Conservation (phyloP, 2,888 invertebrate species). For the Tipula unca region DNA sequence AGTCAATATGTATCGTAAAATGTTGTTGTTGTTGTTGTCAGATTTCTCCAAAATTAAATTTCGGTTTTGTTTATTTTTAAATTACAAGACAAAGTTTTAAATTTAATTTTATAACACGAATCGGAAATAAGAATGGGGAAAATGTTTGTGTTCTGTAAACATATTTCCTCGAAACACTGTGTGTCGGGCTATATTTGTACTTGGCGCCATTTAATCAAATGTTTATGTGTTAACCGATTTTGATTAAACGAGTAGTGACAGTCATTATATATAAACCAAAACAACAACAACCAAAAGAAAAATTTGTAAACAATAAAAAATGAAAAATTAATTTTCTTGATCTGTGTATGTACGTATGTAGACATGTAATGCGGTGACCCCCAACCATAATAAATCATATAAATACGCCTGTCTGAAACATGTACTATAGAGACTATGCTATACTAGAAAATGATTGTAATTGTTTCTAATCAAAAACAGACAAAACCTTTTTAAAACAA, state of each 20-base stretch:
- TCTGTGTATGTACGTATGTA: neutral
- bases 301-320: neutral
- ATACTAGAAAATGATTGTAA: neutral
- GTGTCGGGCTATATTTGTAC: no score
- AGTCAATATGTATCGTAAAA: neutral
- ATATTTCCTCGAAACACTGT: neutral
- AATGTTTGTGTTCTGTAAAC: neutral
- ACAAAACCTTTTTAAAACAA: neutral
- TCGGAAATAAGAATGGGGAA: neutral
- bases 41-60: neutral
- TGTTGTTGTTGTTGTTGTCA: neutral
- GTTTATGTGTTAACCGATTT: neutral
- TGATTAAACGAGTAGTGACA: neutral
- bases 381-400: neutral
- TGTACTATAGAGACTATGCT: neutral
- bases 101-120: neutral
- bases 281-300: neutral
- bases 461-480: slow-evolving; percentile 14
- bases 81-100: neutral
- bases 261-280: neutral
- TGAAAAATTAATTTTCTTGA: neutral
- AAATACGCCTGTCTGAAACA: neutral
- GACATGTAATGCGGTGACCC: neutral
- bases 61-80: neutral
- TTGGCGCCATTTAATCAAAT: neutral